Percentiles rank a stretch among this genome's conserved stretches.
These are phyloP conservation scores for Tarsius wallacei DNA, from an alignment of 2,797 vertebrate species.

Conservation along the genomic window DNA sequence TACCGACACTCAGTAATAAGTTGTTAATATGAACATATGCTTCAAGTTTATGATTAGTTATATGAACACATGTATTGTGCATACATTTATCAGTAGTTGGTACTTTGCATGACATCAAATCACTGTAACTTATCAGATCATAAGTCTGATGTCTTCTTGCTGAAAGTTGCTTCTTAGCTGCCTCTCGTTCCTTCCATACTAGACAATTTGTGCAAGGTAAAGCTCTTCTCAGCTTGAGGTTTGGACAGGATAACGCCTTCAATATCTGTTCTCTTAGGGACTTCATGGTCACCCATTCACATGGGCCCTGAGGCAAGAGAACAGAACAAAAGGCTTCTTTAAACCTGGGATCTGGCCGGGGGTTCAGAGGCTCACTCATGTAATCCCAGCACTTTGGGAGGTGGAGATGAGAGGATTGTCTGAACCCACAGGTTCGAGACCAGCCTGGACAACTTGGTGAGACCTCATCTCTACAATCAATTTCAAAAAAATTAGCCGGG, in stretches of 20 bases:
- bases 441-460: no score
- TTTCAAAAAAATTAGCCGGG: no score
- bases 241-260: background rate
- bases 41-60: background rate
- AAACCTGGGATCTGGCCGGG: constrained; percentile 22
- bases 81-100: background rate
- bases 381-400: no score
- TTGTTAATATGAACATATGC: background rate
- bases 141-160: background rate
- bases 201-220: background rate
- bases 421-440: no score
- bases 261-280: constrained; percentile 19
- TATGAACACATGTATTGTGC: background rate
- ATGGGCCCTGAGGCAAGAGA: constrained; percentile 71
- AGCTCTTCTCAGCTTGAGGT: background rate
- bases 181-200: background rate
- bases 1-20: background rate
- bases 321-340: constrained; percentile 61
- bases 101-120: constrained; percentile 10
- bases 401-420: no score
- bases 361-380: no score
- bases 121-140: background rate
- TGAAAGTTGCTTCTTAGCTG: background rate
- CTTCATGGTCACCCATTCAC: constrained; percentile 74
- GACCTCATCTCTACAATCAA: no score